These are phyloP conservation scores for Drosophila saltans DNA, from an alignment of 1,140 invertebrate genomes.

Conservation along the genomic window DNA sequence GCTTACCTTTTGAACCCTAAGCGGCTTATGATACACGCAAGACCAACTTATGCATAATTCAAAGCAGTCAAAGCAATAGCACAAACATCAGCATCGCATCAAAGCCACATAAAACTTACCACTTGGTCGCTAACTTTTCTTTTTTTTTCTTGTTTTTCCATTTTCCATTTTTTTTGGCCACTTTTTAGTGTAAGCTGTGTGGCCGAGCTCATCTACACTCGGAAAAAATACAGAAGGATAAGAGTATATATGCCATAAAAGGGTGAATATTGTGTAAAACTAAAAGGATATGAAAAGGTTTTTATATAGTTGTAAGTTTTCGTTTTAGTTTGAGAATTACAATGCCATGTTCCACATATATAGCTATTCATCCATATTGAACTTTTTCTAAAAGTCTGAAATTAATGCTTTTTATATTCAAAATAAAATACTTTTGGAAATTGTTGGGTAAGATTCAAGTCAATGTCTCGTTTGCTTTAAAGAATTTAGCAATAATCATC, in stretches of 20 bases:
- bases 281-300: no score
- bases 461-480: no score
- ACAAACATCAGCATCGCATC: slow-evolving; percentile 16
- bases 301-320: no score
- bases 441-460: no score
- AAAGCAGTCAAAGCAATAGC: slow-evolving; percentile 23
- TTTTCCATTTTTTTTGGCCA: slow-evolving; percentile 23
- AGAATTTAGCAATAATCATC: no score
- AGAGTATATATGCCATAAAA: neutral
- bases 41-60: slow-evolving; percentile 61
- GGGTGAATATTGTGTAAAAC: neutral
- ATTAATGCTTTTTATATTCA: no score
- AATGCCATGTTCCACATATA: no score
- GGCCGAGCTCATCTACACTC: slow-evolving; percentile 28
- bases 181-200: slow-evolving; percentile 25
- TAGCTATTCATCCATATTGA: no score
- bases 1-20: slow-evolving; percentile 47
- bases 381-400: no score
- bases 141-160: slow-evolving; percentile 6
- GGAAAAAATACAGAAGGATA: neutral
- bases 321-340: no score
- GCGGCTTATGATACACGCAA: slow-evolving; percentile 42
- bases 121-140: slow-evolving; percentile 23
- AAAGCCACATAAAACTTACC: slow-evolving; percentile 50
- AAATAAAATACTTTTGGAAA: no score